Evolutionary conservation across 2,797 vertebrate species (phyloP), one percentile per base, ranked within the genome.

Genomic region (Sebastes jordani): DNA sequence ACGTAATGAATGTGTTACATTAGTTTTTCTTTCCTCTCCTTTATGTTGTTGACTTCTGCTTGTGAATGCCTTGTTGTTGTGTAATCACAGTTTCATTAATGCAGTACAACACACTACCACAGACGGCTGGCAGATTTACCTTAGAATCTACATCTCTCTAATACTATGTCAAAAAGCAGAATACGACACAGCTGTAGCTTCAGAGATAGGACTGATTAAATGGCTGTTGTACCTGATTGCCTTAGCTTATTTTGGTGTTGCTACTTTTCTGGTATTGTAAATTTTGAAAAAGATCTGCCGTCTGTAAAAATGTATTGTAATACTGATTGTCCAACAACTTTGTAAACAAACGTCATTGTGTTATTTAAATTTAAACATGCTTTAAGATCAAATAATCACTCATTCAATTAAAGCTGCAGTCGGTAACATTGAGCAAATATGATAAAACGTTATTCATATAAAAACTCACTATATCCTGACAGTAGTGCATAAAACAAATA

Each of bases 401-500:
- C 6, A 13, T 2, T 34, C 10, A 59, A 27, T 49, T 20, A 49
- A 49, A 49, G 3, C 46, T 49, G 16, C 18, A 8, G 18, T 7
- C 7, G 3, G 46, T 49, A 7, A 49, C 46, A 0, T 49, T 49
- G 46, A 4, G 46, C 46, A 49, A 49, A 46, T 18, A 46, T 46
- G 42, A 46, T 46, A 46, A 46, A 46, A 18, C 0, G 7, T 42
- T 42, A 42, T 16, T 38, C 36, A 46, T 6, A 46, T 46, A 46
- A 46, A 46, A 49, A 8, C 46, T 18, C 46, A 49, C 18, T 49
- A 46, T 46, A 46, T 46, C 42, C 18, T 49, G 16, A 49, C 42
- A 18, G 0, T 20, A 49, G 46, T 8, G 7, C 46, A 8, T 49
- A 7, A 20, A 1, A 46, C 42, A 46, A 18, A 49, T 49, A 0